These are phyloP conservation scores for Portevinia maculata DNA, from an alignment of 2,888 invertebrate genomes.

Conservation along the genomic window DNA sequence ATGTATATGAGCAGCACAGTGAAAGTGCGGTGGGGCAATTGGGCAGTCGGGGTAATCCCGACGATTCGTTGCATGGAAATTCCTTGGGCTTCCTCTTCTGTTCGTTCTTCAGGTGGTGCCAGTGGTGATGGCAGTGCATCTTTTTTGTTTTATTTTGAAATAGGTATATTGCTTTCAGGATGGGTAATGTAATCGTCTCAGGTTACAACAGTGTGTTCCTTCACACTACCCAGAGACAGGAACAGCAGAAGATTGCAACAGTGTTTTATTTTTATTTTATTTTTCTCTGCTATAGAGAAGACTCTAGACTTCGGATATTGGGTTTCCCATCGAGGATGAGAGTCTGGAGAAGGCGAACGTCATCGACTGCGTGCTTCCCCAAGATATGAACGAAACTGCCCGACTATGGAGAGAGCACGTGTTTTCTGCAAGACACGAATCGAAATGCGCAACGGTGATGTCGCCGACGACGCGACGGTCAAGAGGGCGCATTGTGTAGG, in stretches of 20 bases:
- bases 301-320: conserved; percentile 50
- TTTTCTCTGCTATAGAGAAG: not conserved
- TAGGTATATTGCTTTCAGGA: conserved; percentile 56
- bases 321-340: conserved; percentile 47
- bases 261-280: too few species aligned
- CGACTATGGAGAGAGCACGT: conserved; percentile 41
- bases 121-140: conserved; percentile 48
- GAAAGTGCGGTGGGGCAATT: conserved; percentile 45
- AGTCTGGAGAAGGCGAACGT: conserved; percentile 34
- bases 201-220: conserved; percentile 59
- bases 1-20: too few species aligned
- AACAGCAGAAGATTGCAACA: conserved; percentile 25
- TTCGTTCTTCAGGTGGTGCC: not conserved
- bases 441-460: conserved; percentile 3
- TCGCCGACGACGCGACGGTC: conserved; percentile 14
- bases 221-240: conserved; percentile 41
- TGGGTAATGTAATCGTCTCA: conserved; percentile 60
- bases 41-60: conserved; percentile 48
- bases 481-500: conserved; percentile 61
- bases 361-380: conserved; percentile 55
- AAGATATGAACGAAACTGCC: too few species aligned
- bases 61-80: conserved; percentile 45
- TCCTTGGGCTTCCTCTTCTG: conserved; percentile 64
- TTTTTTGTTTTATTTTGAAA: not conserved
- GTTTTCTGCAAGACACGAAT: conserved; percentile 37